A percentile compares a stretch with the other conserved stretches of the same genome.
Conservation (phyloP, 2,888 invertebrate genomes). For the Seira musarum region DNA sequence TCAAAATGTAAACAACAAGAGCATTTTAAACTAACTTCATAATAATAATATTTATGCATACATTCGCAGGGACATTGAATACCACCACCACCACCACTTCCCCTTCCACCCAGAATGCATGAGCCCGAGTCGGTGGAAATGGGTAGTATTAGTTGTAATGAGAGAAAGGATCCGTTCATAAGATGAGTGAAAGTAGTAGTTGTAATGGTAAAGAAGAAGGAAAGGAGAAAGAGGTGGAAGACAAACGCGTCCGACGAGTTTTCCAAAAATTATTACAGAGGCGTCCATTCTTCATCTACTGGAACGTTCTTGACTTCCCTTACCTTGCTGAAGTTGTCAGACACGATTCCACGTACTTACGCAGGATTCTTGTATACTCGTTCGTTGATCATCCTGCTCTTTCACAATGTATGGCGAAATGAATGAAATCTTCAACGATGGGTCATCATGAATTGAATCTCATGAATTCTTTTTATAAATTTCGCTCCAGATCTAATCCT, state of each 20-base stretch:
- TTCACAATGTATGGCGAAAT: conserved; percentile 37
- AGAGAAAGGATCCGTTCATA: neutral
- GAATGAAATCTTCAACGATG: neutral
- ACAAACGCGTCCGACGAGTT: conserved; percentile 40
- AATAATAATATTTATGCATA: too few relatives aligned
- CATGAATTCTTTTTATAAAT: too few relatives aligned
- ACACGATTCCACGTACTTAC: conserved; percentile 40
- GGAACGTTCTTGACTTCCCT: conserved; percentile 49
- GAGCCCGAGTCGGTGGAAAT: neutral
- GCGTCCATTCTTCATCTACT: conserved; percentile 26
- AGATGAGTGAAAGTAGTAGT: conserved; percentile 12
- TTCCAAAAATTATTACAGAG: conserved; percentile 35
- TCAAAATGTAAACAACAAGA: too few relatives aligned
- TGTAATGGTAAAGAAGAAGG: neutral
- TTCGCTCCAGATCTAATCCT: conserved; percentile 35
- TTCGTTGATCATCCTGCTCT: conserved; percentile 47
- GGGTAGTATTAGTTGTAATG: neutral
- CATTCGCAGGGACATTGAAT: too few relatives aligned
- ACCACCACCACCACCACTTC: neutral
- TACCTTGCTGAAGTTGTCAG: conserved; percentile 47
- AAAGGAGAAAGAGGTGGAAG: conserved; percentile 30
- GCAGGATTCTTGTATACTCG: conserved; percentile 24
- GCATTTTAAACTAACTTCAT: too few relatives aligned
- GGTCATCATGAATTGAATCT: too few relatives aligned
- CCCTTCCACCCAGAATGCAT: neutral